Evolutionary conservation across 2,797 vertebrate species (phyloP).

Genomic region (Allobates femoralis): DNA sequence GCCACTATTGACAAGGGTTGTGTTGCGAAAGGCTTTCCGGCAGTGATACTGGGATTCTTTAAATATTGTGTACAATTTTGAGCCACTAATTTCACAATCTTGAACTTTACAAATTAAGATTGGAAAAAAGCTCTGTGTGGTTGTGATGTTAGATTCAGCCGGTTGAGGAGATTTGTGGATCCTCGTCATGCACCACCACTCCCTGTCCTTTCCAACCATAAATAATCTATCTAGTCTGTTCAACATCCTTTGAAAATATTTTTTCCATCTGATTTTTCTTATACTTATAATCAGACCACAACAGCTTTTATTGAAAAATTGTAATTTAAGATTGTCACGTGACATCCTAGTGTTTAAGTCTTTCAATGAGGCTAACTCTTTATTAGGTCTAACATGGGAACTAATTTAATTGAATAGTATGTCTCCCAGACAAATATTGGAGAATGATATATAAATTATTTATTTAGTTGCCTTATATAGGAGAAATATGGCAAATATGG

Average conservation of each 20-base stretch:
- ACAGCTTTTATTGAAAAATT: no score
- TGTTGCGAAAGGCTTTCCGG: background rate
- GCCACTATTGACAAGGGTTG: background rate
- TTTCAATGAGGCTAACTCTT: background rate
- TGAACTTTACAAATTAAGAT: background rate
- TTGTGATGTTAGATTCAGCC: background rate
- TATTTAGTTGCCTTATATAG: background rate
- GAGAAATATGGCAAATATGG: background rate
- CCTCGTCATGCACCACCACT: background rate
- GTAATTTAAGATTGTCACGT: no score
- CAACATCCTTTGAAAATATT: background rate
- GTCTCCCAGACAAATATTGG: no score
- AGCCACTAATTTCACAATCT: background rate
- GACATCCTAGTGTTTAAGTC: no score
- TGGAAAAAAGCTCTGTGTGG: background rate
- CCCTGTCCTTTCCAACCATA: background rate
- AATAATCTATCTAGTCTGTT: background rate
- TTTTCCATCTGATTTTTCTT: background rate
- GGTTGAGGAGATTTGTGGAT: background rate
- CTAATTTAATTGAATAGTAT: background rate
- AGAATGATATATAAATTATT: no score
- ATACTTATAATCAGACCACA: background rate
- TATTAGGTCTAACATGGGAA: background rate
- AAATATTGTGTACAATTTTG: background rate
- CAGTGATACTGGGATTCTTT: background rate